Base-by-base conservation (phyloP, 2,113 vertebrate genomes). In the Campylomormyrus numenius region DNA sequence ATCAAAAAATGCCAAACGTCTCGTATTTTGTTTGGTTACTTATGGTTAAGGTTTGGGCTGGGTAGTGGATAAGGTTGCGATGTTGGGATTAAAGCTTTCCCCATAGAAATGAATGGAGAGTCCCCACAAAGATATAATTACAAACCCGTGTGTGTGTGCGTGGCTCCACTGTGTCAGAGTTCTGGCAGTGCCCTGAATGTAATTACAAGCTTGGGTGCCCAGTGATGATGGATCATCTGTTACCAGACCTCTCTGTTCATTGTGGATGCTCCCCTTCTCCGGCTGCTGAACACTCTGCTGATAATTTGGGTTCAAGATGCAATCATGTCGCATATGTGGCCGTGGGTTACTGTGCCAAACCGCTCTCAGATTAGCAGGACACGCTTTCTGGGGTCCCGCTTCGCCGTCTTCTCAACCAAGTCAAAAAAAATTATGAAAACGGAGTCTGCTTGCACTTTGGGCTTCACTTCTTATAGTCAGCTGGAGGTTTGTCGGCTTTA, bases 171-270 rank as follows among this genome's bases (percentile, higher is more conserved):
- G 88, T 89, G 80, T 94, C 92, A 91, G 90, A 92, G 92, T 93
- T 91, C 93, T 95, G 95, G 94, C 94, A 94, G 58, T 91, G 91
- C 90, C 94, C 93, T 91, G 93, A 77, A 91, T 93, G 92, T 94
- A 95, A 96, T 96, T 95, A 96, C 93, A 93, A 94, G 94, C 95
- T 93, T 94, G 94, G 94, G 93, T 95, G 94, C 94, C 92, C 94
- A 92, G 93, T 93, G 93, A 94, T 95, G 95, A 96, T 95, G 95
- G 94, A 95, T 96, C 94, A 95, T 94, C 94, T 95, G 94, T 95
- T 95, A 93, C 62, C 31, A 56, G 85, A 42, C 84, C 58, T 46
- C 56, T 90, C 70, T 52, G 77, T 50, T 42, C 13, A 21, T 31
- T 39, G 83, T 46, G 21, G 83, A 48, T 85, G 42, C 45, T 17